A percentile compares a stretch with the other conserved stretches of the same genome.
These are phyloP conservation scores for Aporophyla nigra DNA, from an alignment of 2,888 invertebrate species.

Conservation along the genomic window DNA sequence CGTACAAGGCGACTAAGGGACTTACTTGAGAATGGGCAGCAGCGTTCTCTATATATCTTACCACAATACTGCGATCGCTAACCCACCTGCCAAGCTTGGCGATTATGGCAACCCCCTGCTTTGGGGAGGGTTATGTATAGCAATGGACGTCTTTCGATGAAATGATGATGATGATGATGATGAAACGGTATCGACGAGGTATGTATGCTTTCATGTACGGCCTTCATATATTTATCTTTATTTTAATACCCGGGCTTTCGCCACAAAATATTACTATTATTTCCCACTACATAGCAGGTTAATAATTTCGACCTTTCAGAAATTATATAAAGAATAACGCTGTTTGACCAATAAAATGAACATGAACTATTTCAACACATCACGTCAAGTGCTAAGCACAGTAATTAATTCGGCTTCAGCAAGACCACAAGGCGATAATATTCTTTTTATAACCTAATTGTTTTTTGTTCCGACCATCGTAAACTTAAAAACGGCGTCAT, in stretches of 20 bases:
- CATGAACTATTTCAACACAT: slow-evolving; percentile 47
- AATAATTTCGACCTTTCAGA: not conserved
- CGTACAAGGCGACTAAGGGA: too few species aligned
- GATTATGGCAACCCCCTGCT: too few species aligned
- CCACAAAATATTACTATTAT: too few species aligned
- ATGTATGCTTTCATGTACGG: not conserved
- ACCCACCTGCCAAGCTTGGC: too few species aligned
- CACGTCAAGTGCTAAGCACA: slow-evolving; percentile 42
- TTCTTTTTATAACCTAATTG: slow-evolving; percentile 63
- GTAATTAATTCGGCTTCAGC: slow-evolving; percentile 38
- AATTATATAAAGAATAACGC: not conserved
- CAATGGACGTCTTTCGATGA: too few species aligned
- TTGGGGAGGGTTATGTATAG: too few species aligned
- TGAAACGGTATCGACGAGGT: not conserved
- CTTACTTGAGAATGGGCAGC: too few species aligned
- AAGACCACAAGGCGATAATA: slow-evolving; percentile 52
- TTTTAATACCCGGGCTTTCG: not conserved
- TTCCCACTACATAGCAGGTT: not conserved
- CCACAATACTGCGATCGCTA: too few species aligned
- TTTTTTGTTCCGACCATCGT: slow-evolving; percentile 61
- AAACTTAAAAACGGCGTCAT: slow-evolving; percentile 61
- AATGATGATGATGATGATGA: too few species aligned
- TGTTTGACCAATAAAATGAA: slow-evolving; percentile 8
- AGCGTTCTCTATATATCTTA: too few species aligned
- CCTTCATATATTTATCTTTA: not conserved